Base-by-base conservation (phyloP, 2,888 invertebrate genomes). In the Pollenia labialis region DNA sequence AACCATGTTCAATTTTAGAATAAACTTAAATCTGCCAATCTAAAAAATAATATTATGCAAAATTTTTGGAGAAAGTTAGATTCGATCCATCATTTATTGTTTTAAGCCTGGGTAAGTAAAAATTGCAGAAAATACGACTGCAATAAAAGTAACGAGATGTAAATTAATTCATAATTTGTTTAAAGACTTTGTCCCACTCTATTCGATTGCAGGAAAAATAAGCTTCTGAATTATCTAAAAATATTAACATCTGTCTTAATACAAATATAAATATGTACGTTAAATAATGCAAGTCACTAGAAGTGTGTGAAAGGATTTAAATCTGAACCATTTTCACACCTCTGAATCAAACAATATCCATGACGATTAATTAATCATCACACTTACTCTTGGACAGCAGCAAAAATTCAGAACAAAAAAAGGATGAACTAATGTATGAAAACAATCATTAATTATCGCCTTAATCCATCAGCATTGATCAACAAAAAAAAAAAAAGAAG, bases 391-490 rank as follows among this genome's bases (percentile, higher is more conserved):
- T 2, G 40, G 3, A 50, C 46, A 64, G 71, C 16, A 44, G 9
- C 44, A 8, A 68, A 72, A 44, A 66, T n/a, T 40, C 6, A 11
- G 68, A 58, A 16, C 54, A 54, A 58, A 58, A 79, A 62, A 56
- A 74, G 77, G 68, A 62, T 66, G 72, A n/a, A 60, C 58, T 54
- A 56, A 62, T 77, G 77, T 84, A 69, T 69, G 75, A 75, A 85
- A 87, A 85, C 79, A 76, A 88, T 91, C 91, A 92, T 92, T 92
- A 91, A 92, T 92, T 90, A 92, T 89, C 88, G 79, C 52, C 87
- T 88, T 91, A 92, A 91, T 91, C 90, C 91, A 90, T 91, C 91
- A 91, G 81, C 76, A 81, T 84, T 68, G 84, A 84, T 84, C 87
- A 77, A 72, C 66, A 50, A n/a, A 4, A 48, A 46, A 32, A 32